Conservation (phyloP, 2,888 invertebrate species). For the Hirtodrosophila histrioides region DNA sequence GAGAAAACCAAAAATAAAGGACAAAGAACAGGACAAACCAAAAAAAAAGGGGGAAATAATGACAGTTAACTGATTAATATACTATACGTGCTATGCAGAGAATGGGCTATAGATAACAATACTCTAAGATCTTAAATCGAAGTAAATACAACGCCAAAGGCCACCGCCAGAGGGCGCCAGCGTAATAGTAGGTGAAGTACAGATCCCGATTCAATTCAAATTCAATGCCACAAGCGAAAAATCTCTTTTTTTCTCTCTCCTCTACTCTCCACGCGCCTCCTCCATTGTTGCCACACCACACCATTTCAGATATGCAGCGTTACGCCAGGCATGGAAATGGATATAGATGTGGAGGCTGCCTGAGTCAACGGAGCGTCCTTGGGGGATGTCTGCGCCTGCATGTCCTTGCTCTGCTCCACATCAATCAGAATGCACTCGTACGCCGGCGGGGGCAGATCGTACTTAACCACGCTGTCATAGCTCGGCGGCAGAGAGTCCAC, state of each 20-base stretch:
- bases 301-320: slow-evolving; percentile 75
- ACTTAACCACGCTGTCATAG: slow-evolving; percentile 84
- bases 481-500: slow-evolving; percentile 84
- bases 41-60: slow-evolving; percentile 2
- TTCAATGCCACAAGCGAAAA: slow-evolving; percentile 61
- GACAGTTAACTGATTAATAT: neutral
- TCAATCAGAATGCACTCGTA: slow-evolving; percentile 83
- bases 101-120: slow-evolving; percentile 53
- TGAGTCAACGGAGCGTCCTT: slow-evolving; percentile 40
- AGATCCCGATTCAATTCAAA: slow-evolving; percentile 27
- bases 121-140: slow-evolving; percentile 55
- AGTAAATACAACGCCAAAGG: slow-evolving; percentile 72
- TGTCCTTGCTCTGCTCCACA: slow-evolving; percentile 79
- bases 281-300: too few species aligned
- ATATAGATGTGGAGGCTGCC: slow-evolving; percentile 23
- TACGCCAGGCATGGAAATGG: slow-evolving; percentile 46
- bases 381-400: slow-evolving; percentile 65
- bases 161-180: slow-evolving; percentile 36
- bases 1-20: neutral
- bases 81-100: slow-evolving; percentile 5
- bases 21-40: neutral
- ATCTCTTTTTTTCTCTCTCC: slow-evolving; percentile 79
- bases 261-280: slow-evolving; percentile 21
- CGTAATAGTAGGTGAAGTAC: slow-evolving; percentile 37
- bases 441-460: slow-evolving; percentile 84